Conservation (phyloP, 1,140 invertebrate genomes). For the Paralvinella palmiformis region DNA sequence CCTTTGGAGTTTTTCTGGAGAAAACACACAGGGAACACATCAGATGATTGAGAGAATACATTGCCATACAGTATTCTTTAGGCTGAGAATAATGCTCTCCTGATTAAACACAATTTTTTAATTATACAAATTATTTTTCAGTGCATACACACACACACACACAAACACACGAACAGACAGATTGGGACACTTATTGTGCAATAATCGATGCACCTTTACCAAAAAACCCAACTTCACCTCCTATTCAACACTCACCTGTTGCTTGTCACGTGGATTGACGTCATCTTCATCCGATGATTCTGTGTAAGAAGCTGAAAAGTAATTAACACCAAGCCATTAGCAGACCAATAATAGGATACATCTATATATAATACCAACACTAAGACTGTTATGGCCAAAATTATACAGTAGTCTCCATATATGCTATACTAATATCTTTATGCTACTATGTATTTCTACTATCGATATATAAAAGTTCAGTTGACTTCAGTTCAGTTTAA, state of each 20-base stretch:
- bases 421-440: too few species aligned
- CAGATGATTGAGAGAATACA: not conserved
- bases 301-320: conserved; percentile 75
- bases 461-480: too few species aligned
- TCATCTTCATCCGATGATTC: conserved; percentile 80
- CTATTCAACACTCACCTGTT: conserved; percentile 43
- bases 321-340: too few species aligned
- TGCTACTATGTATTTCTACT: too few species aligned
- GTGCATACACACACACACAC: not conserved
- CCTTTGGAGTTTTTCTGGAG: conserved; percentile 70
- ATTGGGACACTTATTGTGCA: not conserved
- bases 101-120: not conserved
- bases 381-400: too few species aligned
- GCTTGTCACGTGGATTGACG: conserved; percentile 77
- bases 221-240: not conserved
- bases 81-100: not conserved
- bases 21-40: conserved; percentile 1
- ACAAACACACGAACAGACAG: not conserved
- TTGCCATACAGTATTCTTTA: not conserved
- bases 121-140: not conserved
- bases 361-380: too few species aligned
- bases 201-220: not conserved
- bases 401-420: too few species aligned
- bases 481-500: too few species aligned
- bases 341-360: too few species aligned